Evolutionary conservation across 2,888 invertebrate species (phyloP), one percentile per base, ranked within the genome.

Genomic region (Sarcophaga rosellei): DNA sequence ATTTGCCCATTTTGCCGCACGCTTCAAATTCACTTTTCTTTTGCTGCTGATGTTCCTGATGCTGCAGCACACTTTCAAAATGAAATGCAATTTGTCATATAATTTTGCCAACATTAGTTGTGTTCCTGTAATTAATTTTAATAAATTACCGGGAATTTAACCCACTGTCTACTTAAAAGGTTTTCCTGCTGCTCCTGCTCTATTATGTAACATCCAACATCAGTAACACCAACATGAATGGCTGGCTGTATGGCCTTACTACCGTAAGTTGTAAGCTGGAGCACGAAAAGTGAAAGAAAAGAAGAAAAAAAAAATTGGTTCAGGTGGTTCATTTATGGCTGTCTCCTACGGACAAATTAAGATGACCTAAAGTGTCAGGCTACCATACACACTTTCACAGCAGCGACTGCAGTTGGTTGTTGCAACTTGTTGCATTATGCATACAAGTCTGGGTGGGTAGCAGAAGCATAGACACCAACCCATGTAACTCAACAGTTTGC

Each of bases 331-430:
- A 78, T 80, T 84, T 74, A 84, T 66, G 59, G 21, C 65, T 72
- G 53, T 75, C 84, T 78, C 74, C 77, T 68, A 78, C 57, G 84
- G 84, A 79, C 86, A 86, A 86, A 84, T 81, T 86, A 84, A 78
- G 81, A 84, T 86, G 86, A 84, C 86, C 86, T 70, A 72, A 53
- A 78, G 84, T 86, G 86, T 86, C 84, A 86, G 72, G 72, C 84
- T 78, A 47, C 86, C 8, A 6, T 3, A 61, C 61, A n/a, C 21
- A n/a, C 10, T 6, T 15, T 53, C 53, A 15, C 11, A 53, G 1
- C 11, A 12, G 53, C 47, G 11, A 15, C 15, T 10, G 47, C 17
- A 11, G 63, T 63, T 21, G 78, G 20, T 68, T 62, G 70, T 61
- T 70, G 70, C 78, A 62, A 84, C 78, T 86, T 86, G 84, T 86